Evolutionary conservation across 2,888 invertebrate genomes (phyloP), one percentile per base, ranked within the genome.

Genomic region (Ochropacha duplaris): DNA sequence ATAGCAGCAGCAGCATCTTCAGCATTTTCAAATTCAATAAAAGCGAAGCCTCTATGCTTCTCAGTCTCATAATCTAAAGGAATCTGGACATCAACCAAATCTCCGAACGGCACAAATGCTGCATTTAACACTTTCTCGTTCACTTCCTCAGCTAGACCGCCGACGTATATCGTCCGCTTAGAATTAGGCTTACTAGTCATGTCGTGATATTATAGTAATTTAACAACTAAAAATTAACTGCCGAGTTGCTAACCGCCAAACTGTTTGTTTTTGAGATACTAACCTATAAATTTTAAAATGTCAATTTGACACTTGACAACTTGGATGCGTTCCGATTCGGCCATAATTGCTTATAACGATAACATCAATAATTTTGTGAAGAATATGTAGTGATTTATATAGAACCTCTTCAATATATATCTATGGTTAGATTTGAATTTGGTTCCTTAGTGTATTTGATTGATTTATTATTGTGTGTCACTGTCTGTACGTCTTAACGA

Each of bases 1-100:
- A 99, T 99, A 52, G 99, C 99, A 34, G 99, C 97, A 11, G 98
- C 96, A n/a, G 99, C 99, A 94, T 99, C 99, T 92, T 99, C 99
- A 9, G 98, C 96, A 68, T 95, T 94, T 90, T 99, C 99, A 92
- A 98, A 99, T 90, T 99, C 99, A 66, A 99, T 96, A 84, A 99
- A 99, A 0, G 99, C 99, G 92, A 99, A 99, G n/a, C 99, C 99
- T 78, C 99, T 94, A 81, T 99, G 99, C 80, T 98, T 98, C 81
- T 99, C 98, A 57, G 96, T 96, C 88, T 99, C 99, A 93, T 99
- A 99, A 92, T 99, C 99, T 54, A 99, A 93, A 11, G 99, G 99
- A 84, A 99, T 98, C 91, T 99, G 98, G 50, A 99, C 97, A 84
- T 99, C 99, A n/a, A 98, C 96, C 60, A 99, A 96, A 84, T 99